phyloP scores from a whole-genome alignment of 1,140 invertebrate species.

The Eulimnadia texana region DNA sequence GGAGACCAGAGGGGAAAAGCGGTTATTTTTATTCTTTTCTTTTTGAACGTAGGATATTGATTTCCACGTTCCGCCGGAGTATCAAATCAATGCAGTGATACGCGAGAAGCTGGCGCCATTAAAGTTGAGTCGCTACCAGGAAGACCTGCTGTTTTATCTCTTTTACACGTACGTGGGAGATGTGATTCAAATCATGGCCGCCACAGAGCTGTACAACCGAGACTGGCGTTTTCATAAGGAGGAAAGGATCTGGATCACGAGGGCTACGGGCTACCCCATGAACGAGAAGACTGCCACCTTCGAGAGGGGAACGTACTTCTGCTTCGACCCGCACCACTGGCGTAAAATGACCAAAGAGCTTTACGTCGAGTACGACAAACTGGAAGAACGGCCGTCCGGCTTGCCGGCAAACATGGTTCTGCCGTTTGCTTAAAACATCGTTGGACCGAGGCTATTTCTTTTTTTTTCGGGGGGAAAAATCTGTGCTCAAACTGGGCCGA shows the following conservation, averaged over 20 bases:
- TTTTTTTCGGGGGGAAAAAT: neutral
- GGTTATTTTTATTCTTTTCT: neutral
- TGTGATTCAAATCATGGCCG: conserved; percentile 88
- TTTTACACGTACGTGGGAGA: conserved; percentile 99
- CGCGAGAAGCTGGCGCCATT: conserved; percentile 87
- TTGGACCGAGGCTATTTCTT: neutral
- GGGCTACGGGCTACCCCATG: conserved; percentile 80
- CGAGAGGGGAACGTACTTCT: conserved; percentile 96
- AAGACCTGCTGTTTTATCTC: conserved; percentile 97
- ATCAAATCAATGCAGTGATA: conserved; percentile 85
- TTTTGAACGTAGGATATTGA: conserved; percentile 76
- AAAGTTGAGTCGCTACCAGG: conserved; percentile 91
- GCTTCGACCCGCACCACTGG: conserved; percentile 95
- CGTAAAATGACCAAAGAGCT: conserved; percentile 54
- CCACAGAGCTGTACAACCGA: conserved; percentile 90
- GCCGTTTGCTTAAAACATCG: neutral
- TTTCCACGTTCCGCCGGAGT: conserved; percentile 96
- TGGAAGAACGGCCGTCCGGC: conserved; percentile 66
- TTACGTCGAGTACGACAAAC: conserved; percentile 87
- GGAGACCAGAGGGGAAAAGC: neutral
- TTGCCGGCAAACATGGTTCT: conserved; percentile 20
- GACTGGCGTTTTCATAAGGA: conserved; percentile 99
- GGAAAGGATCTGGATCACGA: conserved; percentile 97
- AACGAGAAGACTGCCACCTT: conserved; percentile 88
- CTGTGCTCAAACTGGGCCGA: neutral